phyloP scores from a whole-genome alignment of 2,113 vertebrate species.

The Gymnocephalus cernua region DNA sequence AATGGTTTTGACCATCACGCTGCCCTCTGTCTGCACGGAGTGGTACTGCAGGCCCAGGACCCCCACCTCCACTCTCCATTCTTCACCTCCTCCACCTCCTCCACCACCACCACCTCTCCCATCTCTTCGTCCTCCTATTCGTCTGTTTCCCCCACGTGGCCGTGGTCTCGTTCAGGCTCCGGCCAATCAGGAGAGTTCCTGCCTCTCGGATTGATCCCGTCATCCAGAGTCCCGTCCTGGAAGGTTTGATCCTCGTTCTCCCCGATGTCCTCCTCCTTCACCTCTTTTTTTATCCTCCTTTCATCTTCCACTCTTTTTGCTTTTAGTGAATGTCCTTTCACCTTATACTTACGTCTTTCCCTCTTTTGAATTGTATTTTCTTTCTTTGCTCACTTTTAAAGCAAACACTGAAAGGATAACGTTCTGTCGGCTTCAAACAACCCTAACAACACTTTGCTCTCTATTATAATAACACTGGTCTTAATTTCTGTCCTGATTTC shows the following conservation, averaged over 20 bases:
- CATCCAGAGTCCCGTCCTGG: constrained; percentile 95
- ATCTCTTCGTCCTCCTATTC: constrained; percentile 84
- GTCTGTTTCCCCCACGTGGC: constrained; percentile 76
- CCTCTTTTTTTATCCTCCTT: background rate
- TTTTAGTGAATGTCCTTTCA: background rate
- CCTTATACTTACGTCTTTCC: background rate
- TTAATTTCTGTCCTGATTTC: too few species aligned
- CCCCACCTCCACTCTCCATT: constrained; percentile 86
- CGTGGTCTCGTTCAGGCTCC: constrained; percentile 87
- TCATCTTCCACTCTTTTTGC: background rate
- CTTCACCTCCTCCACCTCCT: constrained; percentile 79
- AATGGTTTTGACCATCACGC: constrained; percentile 90
- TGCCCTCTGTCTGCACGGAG: constrained; percentile 83
- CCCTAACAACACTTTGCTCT: background rate
- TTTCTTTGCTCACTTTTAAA: background rate
- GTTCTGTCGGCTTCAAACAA: too few species aligned
- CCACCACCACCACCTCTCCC: constrained; percentile 54
- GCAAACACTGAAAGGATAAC: background rate
- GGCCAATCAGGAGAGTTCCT: constrained; percentile 86
- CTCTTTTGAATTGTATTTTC: background rate
- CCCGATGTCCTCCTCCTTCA: constrained; percentile 35
- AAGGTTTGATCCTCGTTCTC: constrained; percentile 89
- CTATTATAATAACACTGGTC: background rate
- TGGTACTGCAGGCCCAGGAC: constrained; percentile 83
- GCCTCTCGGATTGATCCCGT: constrained; percentile 89